phyloP scores from a whole-genome alignment of 2,113 vertebrate genomes.

The Xiphophorus couchianus region DNA sequence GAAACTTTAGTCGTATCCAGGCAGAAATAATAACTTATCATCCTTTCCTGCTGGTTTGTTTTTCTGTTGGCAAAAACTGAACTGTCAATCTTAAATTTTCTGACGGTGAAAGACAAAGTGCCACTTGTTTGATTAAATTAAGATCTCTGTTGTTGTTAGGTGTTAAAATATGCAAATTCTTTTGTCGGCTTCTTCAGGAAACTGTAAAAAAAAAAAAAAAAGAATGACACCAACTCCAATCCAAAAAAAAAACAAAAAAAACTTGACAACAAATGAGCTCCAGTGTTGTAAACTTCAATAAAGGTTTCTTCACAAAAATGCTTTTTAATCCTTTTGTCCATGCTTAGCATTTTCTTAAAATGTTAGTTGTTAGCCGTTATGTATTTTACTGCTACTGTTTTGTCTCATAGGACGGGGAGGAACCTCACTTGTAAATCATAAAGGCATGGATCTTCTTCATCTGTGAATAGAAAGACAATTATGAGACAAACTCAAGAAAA shows the following conservation, averaged over 20 bases:
- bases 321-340: background rate
- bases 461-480: background rate
- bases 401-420: too few relatives aligned
- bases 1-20: too few relatives aligned
- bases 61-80: background rate
- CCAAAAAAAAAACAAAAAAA: too few relatives aligned
- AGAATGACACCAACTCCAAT: background rate
- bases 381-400: background rate
- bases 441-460: background rate
- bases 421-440: background rate
- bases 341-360: background rate
- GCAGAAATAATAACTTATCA: background rate
- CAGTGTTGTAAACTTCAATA: background rate
- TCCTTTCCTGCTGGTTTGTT: background rate
- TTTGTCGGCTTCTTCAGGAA: background rate
- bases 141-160: too few relatives aligned
- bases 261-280: background rate
- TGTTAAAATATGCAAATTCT: background rate
- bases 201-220: background rate
- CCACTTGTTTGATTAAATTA: background rate
- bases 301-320: background rate
- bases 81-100: background rate
- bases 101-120: background rate
- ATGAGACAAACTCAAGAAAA: background rate
- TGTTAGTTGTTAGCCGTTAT: background rate